Base-by-base conservation (phyloP, 2,797 vertebrate genomes). In the Alfaro cultratus region DNA sequence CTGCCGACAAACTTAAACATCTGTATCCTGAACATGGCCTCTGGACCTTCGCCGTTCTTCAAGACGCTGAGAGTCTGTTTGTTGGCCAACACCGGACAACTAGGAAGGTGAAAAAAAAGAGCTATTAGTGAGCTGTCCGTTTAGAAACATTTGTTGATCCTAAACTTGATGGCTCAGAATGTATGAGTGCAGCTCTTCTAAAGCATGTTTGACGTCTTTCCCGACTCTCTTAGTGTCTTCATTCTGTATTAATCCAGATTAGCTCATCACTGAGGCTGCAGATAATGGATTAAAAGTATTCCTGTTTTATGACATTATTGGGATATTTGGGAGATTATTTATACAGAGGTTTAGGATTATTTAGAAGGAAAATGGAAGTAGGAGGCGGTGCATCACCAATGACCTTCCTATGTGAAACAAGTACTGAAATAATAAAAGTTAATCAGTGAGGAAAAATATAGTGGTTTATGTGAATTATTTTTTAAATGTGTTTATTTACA, bases 1-100 rank as follows among this genome's bases (percentile, higher is more conserved):
- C 94, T 89, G 43, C 94, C 94, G 51, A 96, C 94, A 86, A 95
- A 96, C 90, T 95, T 96, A 80, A 97, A 95, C 94, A 96, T 96
- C 88, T 96, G 94, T 78, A 95, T 96, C 85, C 91, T 95, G 92
- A 97, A 96, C 76, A 73, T 92, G 90, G 95, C 94, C 87, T 97
- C 94, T 0, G 93, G 93, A 74, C 93, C 92, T 77, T 91, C 93
- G 55, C 94, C 95, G 2, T 95, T 97, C 87, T 70, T 95, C 85
- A 95, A 85, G 79, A 96, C 74, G 2, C 87, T 85, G 13, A 95
- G 84, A 0, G 89, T 96, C 93, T 96, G 93, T 76, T 94, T 84
- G 26, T 94, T 95, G 6, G 78, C 85, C 88, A 91, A 57, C 85
- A 95, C 81, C 3, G 95, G 94, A 71, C 95, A 97, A 75, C 94